A percentile compares a stretch with the other conserved stretches of the same genome.
phyloP scores from a whole-genome alignment of 1,140 invertebrate genomes.

The Cyphomyrmex costatus region DNA sequence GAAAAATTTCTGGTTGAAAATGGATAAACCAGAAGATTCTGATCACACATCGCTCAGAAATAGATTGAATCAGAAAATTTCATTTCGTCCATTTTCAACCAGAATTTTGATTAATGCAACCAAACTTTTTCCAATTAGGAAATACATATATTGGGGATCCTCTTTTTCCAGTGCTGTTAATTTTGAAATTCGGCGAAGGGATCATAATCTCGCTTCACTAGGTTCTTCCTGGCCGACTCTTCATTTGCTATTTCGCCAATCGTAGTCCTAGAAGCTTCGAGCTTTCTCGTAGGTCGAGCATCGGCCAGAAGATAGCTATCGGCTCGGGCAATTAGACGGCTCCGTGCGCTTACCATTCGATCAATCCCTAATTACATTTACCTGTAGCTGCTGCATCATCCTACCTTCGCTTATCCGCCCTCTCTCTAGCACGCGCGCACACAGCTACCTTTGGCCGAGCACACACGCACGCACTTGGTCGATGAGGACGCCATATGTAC shows the following conservation, averaged over 20 bases:
- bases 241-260: neutral
- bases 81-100: too few species aligned
- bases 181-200: neutral
- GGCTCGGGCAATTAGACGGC: slow-evolving; percentile 76
- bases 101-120: too few species aligned
- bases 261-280: neutral
- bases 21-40: too few species aligned
- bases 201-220: slow-evolving; percentile 21
- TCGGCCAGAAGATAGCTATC: slow-evolving; percentile 72
- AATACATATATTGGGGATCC: too few species aligned
- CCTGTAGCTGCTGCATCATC: slow-evolving; percentile 77
- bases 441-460: neutral
- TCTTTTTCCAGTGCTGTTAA: too few species aligned
- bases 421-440: slow-evolving; percentile 13
- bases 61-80: too few species aligned
- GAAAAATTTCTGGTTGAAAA: too few species aligned
- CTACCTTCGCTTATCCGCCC: slow-evolving; percentile 48
- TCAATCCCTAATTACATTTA: slow-evolving; percentile 80
- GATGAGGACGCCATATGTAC: slow-evolving; percentile 24
- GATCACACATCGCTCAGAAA: too few species aligned
- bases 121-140: too few species aligned
- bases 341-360: slow-evolving; percentile 77
- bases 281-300: slow-evolving; percentile 42
- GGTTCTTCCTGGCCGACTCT: slow-evolving; percentile 3
- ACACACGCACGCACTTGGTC: neutral